These are phyloP conservation scores for Copsychus sechellarum DNA, from an alignment of 2,113 vertebrate species.

Conservation along the genomic window DNA sequence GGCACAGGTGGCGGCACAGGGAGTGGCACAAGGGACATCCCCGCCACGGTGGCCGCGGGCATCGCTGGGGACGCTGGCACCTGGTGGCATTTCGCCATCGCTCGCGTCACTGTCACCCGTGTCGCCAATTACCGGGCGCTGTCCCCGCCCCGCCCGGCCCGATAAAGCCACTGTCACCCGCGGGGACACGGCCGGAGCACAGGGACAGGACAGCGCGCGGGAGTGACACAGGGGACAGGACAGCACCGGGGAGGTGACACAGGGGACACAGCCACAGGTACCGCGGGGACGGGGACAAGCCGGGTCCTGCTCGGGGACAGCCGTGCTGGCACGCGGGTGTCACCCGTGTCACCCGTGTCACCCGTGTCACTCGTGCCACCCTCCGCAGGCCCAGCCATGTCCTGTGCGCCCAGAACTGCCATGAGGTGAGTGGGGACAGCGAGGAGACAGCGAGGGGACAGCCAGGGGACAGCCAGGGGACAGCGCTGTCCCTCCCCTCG, in stretches of 20 bases:
- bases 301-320: background rate
- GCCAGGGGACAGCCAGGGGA: background rate
- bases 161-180: background rate
- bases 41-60: no score
- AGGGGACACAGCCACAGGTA: background rate
- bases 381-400: background rate
- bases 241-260: background rate
- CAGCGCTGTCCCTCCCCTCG: accelerated
- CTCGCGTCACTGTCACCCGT: background rate
- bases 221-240: no score
- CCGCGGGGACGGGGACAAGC: accelerated
- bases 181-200: background rate
- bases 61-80: accelerated
- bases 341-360: background rate
- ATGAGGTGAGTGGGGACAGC: background rate
- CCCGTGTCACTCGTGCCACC: background rate
- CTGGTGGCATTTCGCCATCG: background rate
- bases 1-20: background rate
- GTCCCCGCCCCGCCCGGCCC: background rate
- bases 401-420: accelerated
- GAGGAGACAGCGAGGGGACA: no score
- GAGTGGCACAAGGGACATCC: background rate
- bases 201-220: no score
- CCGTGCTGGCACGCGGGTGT: no score
- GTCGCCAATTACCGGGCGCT: background rate